Evolutionary conservation across 2,888 invertebrate genomes (phyloP).

Genomic region (Yponomeuta plumbellus): DNA sequence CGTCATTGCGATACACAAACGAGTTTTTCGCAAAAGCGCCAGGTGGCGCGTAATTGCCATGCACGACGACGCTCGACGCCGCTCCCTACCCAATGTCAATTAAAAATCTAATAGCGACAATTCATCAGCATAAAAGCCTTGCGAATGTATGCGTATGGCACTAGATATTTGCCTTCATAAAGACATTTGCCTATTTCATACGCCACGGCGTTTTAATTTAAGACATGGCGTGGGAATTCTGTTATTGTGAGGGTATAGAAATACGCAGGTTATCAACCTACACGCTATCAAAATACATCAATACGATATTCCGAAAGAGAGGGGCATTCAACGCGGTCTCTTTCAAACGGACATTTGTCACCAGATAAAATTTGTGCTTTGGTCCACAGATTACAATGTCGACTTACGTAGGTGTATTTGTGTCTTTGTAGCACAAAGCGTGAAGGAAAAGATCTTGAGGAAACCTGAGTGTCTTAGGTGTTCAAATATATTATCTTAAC

Average conservation of each 20-base stretch:
- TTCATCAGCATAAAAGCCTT: constrained; percentile 6
- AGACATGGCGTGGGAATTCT: neutral
- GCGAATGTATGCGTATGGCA: neutral
- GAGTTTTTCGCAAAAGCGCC: constrained; percentile 10
- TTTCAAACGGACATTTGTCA: neutral
- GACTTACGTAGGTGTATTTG: too few species aligned
- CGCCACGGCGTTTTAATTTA: neutral
- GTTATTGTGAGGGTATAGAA: neutral
- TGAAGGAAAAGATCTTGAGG: too few species aligned
- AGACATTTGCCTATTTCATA: neutral
- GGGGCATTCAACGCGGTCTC: too few species aligned
- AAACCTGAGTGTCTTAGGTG: too few species aligned
- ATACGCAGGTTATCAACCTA: neutral
- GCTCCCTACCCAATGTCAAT: constrained; percentile 6
- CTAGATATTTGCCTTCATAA: neutral
- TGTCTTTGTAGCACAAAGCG: too few species aligned
- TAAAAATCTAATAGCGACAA: constrained; percentile 9
- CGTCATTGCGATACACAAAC: constrained; percentile 4
- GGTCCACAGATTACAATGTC: constrained; percentile 2
- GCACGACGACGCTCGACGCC: neutral
- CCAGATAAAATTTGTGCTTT: neutral
- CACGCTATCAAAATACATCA: neutral
- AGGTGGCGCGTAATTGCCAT: neutral
- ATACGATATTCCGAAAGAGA: too few species aligned
- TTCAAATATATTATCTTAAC: too few species aligned